These are phyloP conservation scores for Corvus moneduloides DNA, from an alignment of 2,113 vertebrate species.

Conservation along the genomic window DNA sequence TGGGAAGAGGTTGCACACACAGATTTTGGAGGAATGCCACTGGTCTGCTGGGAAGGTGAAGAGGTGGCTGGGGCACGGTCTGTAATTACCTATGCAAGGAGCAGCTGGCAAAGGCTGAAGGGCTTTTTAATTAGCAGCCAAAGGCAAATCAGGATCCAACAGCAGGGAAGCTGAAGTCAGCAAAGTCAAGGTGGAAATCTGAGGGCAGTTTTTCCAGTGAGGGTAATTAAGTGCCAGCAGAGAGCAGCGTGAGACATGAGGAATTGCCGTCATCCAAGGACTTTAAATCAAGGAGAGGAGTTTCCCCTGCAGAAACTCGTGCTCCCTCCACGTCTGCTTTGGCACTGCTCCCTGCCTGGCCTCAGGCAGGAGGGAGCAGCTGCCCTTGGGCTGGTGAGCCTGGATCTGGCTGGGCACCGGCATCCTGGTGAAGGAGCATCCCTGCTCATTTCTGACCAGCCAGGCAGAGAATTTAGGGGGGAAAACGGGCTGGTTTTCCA, in stretches of 20 bases:
- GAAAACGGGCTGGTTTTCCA: not conserved
- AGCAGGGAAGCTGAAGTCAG: slow-evolving; percentile 59
- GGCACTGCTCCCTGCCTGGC: not conserved
- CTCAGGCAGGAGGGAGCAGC: not conserved
- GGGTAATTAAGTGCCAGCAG: slow-evolving; percentile 31
- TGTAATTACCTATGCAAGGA: not conserved
- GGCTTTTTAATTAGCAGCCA: slow-evolving; percentile 61
- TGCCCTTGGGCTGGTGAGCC: not conserved
- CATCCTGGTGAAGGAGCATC: not conserved
- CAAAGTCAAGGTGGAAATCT: slow-evolving; percentile 45
- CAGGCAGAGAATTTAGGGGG: not conserved
- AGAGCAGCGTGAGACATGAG: not conserved
- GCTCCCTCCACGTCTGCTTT: not conserved
- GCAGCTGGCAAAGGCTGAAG: slow-evolving; percentile 28
- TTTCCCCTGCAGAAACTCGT: not conserved
- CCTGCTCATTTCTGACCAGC: fast-evolving
- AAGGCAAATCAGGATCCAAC: slow-evolving; percentile 17
- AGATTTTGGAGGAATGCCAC: fast-evolving
- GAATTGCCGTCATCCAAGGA: not conserved
- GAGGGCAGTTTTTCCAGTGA: slow-evolving; percentile 7
- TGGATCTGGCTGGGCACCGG: not conserved
- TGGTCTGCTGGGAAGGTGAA: not conserved
- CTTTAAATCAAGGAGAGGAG: slow-evolving; percentile 11
- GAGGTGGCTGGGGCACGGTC: not conserved
- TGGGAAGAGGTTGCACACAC: fast-evolving